phyloP scores from a whole-genome alignment of 2,113 vertebrate species.

The Alligator sinensis region DNA sequence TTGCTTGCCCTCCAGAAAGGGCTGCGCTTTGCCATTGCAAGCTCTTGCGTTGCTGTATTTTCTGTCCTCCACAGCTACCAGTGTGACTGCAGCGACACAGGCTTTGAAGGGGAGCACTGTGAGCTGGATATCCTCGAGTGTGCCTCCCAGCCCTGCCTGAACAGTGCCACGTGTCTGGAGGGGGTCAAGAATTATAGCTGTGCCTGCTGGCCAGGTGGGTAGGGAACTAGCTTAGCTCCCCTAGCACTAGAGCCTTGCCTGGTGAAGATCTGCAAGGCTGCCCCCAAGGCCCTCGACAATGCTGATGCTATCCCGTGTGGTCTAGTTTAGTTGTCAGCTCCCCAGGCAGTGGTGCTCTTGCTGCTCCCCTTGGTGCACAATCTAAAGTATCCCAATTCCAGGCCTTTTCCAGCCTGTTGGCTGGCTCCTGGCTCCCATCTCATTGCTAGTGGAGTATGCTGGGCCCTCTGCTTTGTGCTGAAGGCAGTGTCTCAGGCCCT shows the following conservation, averaged over 20 bases:
- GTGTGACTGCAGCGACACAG: slow-evolving; percentile 90
- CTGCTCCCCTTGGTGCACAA: background rate
- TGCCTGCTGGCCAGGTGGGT: slow-evolving; percentile 91
- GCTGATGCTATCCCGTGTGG: background rate
- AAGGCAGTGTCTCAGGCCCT: background rate
- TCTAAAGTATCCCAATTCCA: background rate
- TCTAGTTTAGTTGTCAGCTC: background rate
- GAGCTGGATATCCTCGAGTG: slow-evolving; percentile 92
- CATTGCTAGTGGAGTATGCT: background rate
- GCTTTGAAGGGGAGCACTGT: slow-evolving; percentile 86
- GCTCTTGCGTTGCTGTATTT: background rate
- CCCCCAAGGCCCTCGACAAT: no score
- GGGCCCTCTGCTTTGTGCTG: background rate
- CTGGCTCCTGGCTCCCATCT: background rate
- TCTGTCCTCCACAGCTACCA: slow-evolving; percentile 77
- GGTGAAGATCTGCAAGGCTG: fast-evolving
- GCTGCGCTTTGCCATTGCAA: background rate
- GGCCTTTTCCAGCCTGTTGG: background rate
- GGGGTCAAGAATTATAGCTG: slow-evolving; percentile 87
- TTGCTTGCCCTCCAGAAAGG: background rate
- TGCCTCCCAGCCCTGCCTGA: slow-evolving; percentile 88
- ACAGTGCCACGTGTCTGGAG: slow-evolving; percentile 87
- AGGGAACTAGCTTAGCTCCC: background rate
- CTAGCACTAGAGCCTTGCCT: fast-evolving
- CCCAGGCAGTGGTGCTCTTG: background rate